Evolutionary conservation across 2,888 invertebrate genomes (phyloP).

Genomic region (Prenolepis imparis): DNA sequence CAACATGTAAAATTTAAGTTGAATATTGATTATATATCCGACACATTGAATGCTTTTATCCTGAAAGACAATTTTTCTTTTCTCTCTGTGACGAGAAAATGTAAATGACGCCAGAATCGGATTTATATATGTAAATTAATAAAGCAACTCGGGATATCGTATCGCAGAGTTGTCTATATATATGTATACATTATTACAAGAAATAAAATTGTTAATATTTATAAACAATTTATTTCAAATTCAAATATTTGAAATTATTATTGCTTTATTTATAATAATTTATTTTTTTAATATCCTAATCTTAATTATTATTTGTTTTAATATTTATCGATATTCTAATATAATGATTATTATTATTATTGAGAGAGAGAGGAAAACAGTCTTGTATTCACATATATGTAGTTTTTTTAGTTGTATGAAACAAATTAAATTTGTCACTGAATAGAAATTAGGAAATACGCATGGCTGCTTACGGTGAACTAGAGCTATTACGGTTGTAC

Average conservation of each 20-base stretch:
- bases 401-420: too few relatives aligned
- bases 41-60: constrained; percentile 1
- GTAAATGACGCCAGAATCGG: not conserved
- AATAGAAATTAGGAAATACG: constrained; percentile 43
- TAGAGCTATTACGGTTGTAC: constrained; percentile 5
- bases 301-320: not conserved
- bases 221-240: not conserved
- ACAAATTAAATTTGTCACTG: not conserved
- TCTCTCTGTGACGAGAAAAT: not conserved
- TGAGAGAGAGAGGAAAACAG: not conserved
- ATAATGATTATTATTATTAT: not conserved
- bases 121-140: not conserved
- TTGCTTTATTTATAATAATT: not conserved
- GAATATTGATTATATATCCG: not conserved
- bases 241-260: not conserved
- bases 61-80: not conserved
- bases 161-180: not conserved
- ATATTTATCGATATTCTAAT: not conserved
- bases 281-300: not conserved
- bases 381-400: not conserved
- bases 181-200: not conserved
- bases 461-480: constrained; percentile 51
- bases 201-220: not conserved
- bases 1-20: not conserved
- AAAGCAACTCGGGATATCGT: not conserved